Evolutionary conservation across 2,888 invertebrate species (phyloP).

Genomic region (Drosophila ochracea): DNA sequence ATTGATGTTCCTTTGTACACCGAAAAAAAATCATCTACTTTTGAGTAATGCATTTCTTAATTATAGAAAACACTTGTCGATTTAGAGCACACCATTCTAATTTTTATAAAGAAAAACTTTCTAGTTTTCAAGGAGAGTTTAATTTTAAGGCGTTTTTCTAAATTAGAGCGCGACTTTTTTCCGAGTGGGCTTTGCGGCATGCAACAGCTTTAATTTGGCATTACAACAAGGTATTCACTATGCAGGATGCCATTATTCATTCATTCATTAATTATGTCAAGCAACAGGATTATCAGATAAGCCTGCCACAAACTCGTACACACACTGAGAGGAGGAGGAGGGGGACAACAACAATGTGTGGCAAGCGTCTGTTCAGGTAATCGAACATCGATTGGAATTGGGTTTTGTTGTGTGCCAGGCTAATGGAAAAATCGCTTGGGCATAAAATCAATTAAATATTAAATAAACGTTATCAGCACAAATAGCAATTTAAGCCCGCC

Average conservation of each 20-base stretch:
- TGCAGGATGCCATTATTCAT: neutral
- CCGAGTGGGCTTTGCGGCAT: neutral
- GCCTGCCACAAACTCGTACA: conserved; percentile 25
- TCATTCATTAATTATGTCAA: conserved; percentile 49
- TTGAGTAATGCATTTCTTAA: neutral
- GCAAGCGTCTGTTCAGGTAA: conserved; percentile 20
- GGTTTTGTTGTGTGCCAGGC: conserved; percentile 41
- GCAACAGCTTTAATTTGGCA: conserved; percentile 6
- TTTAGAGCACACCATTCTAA: rapidly evolving
- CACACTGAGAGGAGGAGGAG: neutral
- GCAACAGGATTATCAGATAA: conserved; percentile 61
- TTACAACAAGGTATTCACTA: neutral
- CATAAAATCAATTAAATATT: conserved; percentile 78
- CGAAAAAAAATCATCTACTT: neutral
- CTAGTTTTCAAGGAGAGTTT: neutral
- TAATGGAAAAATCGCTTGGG: conserved; percentile 65
- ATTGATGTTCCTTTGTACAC: neutral
- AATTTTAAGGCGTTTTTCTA: neutral
- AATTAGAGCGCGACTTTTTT: neutral
- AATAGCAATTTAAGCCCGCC: conserved; percentile 60
- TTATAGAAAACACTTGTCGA: neutral
- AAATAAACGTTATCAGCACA: conserved; percentile 75
- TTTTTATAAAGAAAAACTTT: neutral
- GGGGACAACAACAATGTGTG: conserved; percentile 34
- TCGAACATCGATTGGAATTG: conserved; percentile 19